A percentile compares a stretch with the other conserved stretches of the same genome.
Evolutionary conservation across 2,113 vertebrate genomes (phyloP).

Genomic region (Myiagra hebetior): DNA sequence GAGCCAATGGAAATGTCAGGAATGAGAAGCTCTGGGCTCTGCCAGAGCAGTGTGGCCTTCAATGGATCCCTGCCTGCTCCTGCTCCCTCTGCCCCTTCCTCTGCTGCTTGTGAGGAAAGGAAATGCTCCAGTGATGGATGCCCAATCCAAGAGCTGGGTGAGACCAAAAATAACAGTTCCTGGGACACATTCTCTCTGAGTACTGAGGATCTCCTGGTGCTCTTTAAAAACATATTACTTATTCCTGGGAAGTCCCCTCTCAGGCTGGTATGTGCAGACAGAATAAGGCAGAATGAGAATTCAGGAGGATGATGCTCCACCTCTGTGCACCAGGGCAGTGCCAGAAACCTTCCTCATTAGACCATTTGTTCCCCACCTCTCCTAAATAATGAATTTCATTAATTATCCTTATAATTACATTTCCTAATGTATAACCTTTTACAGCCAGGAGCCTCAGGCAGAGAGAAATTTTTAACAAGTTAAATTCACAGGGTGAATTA

Average conservation of each 20-base stretch:
- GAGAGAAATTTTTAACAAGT: not conserved
- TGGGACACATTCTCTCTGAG: not conserved
- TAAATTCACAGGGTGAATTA: not conserved
- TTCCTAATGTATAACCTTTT: not conserved
- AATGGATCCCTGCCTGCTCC: not conserved
- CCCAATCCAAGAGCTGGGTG: not conserved
- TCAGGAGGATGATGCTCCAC: not conserved
- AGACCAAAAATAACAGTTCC: not conserved
- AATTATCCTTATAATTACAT: not conserved
- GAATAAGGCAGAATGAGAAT: not conserved
- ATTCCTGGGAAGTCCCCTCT: not conserved
- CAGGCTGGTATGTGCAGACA: not conserved
- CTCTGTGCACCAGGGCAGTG: not conserved
- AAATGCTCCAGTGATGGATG: not conserved
- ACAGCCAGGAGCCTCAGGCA: not conserved
- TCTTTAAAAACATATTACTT: not conserved
- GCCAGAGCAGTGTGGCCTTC: not conserved
- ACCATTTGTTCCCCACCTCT: not conserved
- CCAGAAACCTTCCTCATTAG: not conserved
- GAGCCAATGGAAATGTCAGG: not conserved
- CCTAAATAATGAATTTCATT: not conserved
- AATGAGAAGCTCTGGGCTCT: not conserved
- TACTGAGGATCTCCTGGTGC: not conserved
- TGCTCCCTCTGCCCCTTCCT: not conserved
- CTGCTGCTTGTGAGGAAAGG: not conserved